phyloP scores from a whole-genome alignment of 2,113 vertebrate species.

The Tragulus kanchil region DNA sequence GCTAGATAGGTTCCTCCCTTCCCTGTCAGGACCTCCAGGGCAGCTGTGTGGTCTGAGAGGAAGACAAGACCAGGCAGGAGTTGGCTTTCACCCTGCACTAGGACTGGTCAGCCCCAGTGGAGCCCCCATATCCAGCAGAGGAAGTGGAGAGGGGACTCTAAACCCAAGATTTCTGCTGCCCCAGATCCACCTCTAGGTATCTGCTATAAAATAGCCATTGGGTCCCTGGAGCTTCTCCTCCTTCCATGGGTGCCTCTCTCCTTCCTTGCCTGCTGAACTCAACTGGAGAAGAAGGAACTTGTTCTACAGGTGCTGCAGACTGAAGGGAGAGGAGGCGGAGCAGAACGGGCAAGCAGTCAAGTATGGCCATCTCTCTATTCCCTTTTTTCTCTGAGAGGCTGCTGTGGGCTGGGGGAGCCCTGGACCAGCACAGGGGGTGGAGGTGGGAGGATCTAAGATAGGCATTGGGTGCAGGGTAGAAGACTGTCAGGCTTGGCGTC shows the following conservation, averaged over 20 bases:
- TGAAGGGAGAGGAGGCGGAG: background rate
- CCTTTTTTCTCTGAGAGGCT: background rate
- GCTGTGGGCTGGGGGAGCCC: background rate
- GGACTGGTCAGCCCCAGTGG: background rate
- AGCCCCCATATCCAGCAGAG: background rate
- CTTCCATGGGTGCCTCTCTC: background rate
- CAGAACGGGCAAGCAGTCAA: background rate
- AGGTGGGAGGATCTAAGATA: background rate
- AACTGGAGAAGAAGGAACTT: slow-evolving; percentile 61
- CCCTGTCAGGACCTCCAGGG: background rate
- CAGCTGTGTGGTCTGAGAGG: background rate
- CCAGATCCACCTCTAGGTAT: background rate
- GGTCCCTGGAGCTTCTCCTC: background rate
- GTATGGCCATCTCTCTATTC: background rate
- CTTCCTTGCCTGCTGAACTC: slow-evolving; percentile 49
- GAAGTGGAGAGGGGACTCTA: background rate
- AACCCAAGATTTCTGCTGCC: background rate
- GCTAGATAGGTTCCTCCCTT: background rate
- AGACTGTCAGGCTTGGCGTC: background rate
- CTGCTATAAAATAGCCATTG: background rate
- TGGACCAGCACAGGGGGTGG: background rate
- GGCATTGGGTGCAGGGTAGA: background rate
- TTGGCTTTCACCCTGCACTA: background rate
- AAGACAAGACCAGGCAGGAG: background rate
- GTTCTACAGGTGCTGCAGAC: slow-evolving; percentile 51